A percentile compares a stretch with the other conserved stretches of the same genome.
Evolutionary conservation across 2,888 invertebrate species (phyloP).

Genomic region (Melanchra persicariae): DNA sequence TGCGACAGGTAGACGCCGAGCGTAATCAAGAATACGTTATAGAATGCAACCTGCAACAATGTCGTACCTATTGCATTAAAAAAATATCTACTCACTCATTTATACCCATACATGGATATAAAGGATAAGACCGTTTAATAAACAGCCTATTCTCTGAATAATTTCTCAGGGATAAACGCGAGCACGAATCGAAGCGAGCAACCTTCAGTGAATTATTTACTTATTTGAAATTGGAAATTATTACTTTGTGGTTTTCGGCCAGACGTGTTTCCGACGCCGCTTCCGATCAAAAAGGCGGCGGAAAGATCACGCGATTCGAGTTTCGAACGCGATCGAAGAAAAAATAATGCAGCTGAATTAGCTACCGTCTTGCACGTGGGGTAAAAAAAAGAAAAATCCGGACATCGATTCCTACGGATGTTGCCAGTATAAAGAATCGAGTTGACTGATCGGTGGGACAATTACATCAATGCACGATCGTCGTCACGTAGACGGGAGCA

Average conservation of each 20-base stretch:
- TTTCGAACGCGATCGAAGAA: constrained; percentile 70
- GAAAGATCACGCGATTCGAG: constrained; percentile 85
- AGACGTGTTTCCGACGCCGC: constrained; percentile 89
- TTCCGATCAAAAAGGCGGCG: constrained; percentile 82
- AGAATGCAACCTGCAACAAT: constrained; percentile 75
- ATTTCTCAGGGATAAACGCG: constrained; percentile 77
- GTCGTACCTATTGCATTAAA: constrained; percentile 73
- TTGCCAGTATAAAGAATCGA: constrained; percentile 75
- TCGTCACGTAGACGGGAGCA: constrained; percentile 81
- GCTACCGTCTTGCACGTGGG: constrained; percentile 68
- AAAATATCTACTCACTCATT: constrained; percentile 62
- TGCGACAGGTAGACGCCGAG: constrained; percentile 83
- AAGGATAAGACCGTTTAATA: constrained; percentile 74
- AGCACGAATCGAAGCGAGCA: constrained; percentile 73
- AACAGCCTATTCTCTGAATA: constrained; percentile 74
- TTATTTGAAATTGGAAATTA: constrained; percentile 88
- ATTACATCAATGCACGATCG: constrained; percentile 85
- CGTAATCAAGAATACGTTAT: constrained; percentile 78
- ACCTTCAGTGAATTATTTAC: constrained; percentile 85
- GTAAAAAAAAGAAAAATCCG: constrained; percentile 71
- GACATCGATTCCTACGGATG: constrained; percentile 79
- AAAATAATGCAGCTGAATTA: constrained; percentile 70
- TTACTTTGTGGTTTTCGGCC: constrained; percentile 87
- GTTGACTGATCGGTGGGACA: constrained; percentile 80
- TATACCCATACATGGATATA: constrained; percentile 68